phyloP scores from a whole-genome alignment of 2,797 vertebrate genomes.

The Botia kubotai region DNA sequence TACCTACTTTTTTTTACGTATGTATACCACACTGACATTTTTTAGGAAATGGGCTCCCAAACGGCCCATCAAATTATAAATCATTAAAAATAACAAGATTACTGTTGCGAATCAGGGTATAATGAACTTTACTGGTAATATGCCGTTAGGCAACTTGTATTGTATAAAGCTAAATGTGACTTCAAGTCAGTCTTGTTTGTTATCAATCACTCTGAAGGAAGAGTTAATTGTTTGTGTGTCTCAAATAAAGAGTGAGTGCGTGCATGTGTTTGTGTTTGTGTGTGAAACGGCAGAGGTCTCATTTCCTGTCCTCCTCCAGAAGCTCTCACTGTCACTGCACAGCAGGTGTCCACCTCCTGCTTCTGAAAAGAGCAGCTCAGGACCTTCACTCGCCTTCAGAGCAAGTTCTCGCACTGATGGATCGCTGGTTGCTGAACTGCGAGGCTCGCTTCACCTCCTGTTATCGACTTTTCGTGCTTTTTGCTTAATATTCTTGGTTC shows the following conservation, averaged over 20 bases:
- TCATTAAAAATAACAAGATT: too few species aligned
- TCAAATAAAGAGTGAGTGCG: background rate
- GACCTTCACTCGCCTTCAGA: background rate
- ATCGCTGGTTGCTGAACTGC: background rate
- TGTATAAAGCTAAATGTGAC: too few species aligned
- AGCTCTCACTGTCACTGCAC: background rate
- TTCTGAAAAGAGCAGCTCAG: background rate
- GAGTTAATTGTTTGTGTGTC: background rate
- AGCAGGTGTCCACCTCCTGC: background rate
- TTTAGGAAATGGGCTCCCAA: too few species aligned
- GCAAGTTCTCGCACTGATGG: background rate
- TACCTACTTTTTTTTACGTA: too few species aligned
- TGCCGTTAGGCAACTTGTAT: too few species aligned
- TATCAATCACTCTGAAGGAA: background rate
- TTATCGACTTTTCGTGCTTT: conserved; percentile 12
- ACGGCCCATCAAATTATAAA: too few species aligned
- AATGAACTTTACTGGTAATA: too few species aligned
- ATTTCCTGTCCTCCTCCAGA: conserved; percentile 14
- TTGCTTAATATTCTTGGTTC: background rate
- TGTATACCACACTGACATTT: too few species aligned
- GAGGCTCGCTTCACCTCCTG: conserved; percentile 16
- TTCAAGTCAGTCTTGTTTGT: too few species aligned
- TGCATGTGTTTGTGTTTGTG: background rate
- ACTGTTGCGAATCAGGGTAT: too few species aligned
- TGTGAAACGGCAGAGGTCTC: background rate